These are phyloP conservation scores for Neosalanx taihuensis DNA, from an alignment of 2,797 vertebrate genomes.

Conservation along the genomic window DNA sequence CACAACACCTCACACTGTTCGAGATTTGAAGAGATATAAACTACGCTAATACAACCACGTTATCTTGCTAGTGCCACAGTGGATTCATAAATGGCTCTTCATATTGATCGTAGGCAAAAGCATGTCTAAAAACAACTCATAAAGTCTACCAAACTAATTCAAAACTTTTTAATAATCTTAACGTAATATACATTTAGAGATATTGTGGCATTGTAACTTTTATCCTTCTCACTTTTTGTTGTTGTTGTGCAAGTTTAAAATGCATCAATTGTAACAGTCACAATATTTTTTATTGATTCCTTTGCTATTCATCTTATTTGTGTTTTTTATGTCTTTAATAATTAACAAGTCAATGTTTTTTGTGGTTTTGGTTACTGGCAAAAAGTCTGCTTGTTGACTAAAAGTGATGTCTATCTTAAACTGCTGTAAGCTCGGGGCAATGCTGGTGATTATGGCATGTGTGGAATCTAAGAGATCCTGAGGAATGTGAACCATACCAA, in stretches of 20 bases:
- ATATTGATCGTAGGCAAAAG: too few species aligned
- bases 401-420: neutral
- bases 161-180: too few species aligned
- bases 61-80: too few species aligned
- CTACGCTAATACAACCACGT: conserved; percentile 32
- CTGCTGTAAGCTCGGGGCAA: neutral
- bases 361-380: neutral
- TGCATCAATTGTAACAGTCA: conserved; percentile 3
- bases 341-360: too few species aligned
- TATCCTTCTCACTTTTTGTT: too few species aligned
- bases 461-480: conserved; percentile 48
- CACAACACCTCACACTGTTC: conserved; percentile 55
- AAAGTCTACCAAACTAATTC: too few species aligned
- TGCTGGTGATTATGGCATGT: conserved; percentile 28
- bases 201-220: too few species aligned
- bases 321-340: neutral
- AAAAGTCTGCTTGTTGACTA: neutral
- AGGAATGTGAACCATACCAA: conserved; percentile 41
- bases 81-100: too few species aligned
- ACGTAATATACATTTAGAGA: too few species aligned
- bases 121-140: too few species aligned
- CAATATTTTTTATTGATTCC: conserved; percentile 1
- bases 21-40: conserved; percentile 50
- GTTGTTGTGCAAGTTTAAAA: too few species aligned
- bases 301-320: neutral